phyloP scores from a whole-genome alignment of 2,888 invertebrate genomes.

The Tipula unca region DNA sequence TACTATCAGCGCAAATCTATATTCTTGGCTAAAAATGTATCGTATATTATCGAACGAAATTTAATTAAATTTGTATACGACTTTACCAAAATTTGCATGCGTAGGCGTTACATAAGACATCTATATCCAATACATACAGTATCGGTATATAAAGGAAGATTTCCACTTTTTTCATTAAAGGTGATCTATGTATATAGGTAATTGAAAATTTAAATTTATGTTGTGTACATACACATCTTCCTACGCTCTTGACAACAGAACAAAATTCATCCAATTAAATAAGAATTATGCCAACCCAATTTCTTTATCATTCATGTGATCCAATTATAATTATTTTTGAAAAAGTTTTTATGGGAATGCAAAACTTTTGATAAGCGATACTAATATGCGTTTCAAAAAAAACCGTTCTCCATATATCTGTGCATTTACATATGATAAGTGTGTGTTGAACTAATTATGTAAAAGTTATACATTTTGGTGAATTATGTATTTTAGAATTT shows the following conservation, averaged over 20 bases:
- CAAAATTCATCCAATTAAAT: not conserved
- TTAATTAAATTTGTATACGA: not conserved
- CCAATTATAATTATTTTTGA: not conserved
- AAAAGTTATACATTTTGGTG: not conserved
- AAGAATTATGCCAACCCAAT: not conserved
- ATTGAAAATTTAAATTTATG: not conserved
- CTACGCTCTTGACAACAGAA: not conserved
- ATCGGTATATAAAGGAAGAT: not conserved
- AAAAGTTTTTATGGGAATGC: not conserved
- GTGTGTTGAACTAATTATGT: not conserved
- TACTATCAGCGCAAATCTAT: not conserved
- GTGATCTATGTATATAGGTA: not conserved
- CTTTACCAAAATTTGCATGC: not conserved
- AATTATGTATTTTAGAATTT: not conserved
- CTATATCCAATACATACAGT: too few species aligned
- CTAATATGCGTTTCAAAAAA: not conserved
- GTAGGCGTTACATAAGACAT: not conserved
- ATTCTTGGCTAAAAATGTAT: not conserved
- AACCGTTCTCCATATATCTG: not conserved
- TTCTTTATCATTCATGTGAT: not conserved
- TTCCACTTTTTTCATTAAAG: not conserved
- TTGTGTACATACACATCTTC: not conserved
- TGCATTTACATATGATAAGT: too few species aligned
- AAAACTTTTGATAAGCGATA: not conserved
- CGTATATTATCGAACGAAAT: not conserved